Percentiles rank a stretch among this genome's conserved stretches.
These are phyloP conservation scores for Blomia tropicalis DNA, from an alignment of 2,888 invertebrate genomes.

Conservation along the genomic window DNA sequence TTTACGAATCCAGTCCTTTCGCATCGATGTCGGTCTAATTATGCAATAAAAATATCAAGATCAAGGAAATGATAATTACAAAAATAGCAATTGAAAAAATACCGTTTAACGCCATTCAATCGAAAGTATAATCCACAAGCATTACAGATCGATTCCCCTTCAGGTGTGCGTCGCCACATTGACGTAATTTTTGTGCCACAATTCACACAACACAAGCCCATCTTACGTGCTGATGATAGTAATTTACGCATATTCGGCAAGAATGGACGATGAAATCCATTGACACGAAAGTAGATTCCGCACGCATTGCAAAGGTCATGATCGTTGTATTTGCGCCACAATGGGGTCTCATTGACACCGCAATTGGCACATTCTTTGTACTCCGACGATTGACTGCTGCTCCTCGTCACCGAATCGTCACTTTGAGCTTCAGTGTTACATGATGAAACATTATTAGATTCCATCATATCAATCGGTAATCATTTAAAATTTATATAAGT, in stretches of 20 bases:
- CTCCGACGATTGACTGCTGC: not conserved
- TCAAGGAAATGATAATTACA: not conserved
- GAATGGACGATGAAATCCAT: conserved; percentile 6
- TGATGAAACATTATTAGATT: not conserved
- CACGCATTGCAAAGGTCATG: conserved; percentile 9
- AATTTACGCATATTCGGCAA: conserved; percentile 7
- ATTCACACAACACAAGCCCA: conserved; percentile 2
- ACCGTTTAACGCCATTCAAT: conserved; percentile 5
- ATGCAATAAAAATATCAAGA: not conserved
- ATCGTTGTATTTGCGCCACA: conserved; percentile 9
- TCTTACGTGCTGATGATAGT: conserved; percentile 1
- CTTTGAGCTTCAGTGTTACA: no score
- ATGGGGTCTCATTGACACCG: conserved; percentile 1
- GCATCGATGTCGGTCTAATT: not conserved
- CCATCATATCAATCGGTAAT: not conserved
- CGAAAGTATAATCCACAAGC: conserved; percentile 6
- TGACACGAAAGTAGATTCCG: conserved; percentile 7
- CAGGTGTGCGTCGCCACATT: conserved; percentile 8
- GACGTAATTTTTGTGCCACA: not conserved
- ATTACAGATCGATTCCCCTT: conserved; percentile 7
- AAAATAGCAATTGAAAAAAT: not conserved
- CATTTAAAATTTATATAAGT: not conserved
- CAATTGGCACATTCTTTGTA: conserved; percentile 14
- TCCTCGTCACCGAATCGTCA: no score
- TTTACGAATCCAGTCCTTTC: conserved; percentile 10